phyloP scores from a whole-genome alignment of 1,140 invertebrate genomes.

The Saccostrea cuccullata region DNA sequence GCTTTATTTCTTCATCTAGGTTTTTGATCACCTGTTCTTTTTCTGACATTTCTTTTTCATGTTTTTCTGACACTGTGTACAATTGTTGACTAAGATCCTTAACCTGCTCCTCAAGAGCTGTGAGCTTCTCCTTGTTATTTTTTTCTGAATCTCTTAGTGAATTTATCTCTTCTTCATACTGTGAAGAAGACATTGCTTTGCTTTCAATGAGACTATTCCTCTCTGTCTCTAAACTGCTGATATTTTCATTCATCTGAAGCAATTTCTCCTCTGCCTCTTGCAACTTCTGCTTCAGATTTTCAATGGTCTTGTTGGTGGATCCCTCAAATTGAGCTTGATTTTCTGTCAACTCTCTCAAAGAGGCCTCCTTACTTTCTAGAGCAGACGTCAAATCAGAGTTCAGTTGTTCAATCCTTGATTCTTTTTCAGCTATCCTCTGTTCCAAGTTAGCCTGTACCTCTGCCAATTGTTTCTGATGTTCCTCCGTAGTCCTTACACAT shows the following conservation, averaged over 20 bases:
- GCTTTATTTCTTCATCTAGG: constrained; percentile 46
- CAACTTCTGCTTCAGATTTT: constrained; percentile 1
- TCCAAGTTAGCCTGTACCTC: not conserved
- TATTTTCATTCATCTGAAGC: constrained; percentile 40
- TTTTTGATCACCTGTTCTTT: constrained; percentile 61
- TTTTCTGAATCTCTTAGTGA: constrained; percentile 30
- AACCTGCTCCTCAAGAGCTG: constrained; percentile 29
- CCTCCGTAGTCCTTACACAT: constrained; percentile 60
- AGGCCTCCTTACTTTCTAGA: not conserved
- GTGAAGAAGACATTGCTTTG: not conserved
- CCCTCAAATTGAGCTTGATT: not conserved
- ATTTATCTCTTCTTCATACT: constrained; percentile 34
- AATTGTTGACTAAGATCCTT: constrained; percentile 56
- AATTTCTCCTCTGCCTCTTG: constrained; percentile 32
- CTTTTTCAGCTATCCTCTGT: constrained; percentile 54
- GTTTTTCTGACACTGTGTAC: constrained; percentile 61
- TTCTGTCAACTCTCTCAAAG: constrained; percentile 28
- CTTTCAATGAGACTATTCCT: constrained; percentile 42
- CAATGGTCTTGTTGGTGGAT: not conserved
- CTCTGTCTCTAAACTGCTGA: constrained; percentile 47
- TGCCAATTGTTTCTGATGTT: constrained; percentile 56
- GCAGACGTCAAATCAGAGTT: constrained; percentile 26
- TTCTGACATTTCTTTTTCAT: constrained; percentile 64
- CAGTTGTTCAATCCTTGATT: constrained; percentile 51
- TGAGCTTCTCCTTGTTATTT: constrained; percentile 9